Evolutionary conservation across 2,888 invertebrate species (phyloP).

Genomic region (Mechanitis messenoides): DNA sequence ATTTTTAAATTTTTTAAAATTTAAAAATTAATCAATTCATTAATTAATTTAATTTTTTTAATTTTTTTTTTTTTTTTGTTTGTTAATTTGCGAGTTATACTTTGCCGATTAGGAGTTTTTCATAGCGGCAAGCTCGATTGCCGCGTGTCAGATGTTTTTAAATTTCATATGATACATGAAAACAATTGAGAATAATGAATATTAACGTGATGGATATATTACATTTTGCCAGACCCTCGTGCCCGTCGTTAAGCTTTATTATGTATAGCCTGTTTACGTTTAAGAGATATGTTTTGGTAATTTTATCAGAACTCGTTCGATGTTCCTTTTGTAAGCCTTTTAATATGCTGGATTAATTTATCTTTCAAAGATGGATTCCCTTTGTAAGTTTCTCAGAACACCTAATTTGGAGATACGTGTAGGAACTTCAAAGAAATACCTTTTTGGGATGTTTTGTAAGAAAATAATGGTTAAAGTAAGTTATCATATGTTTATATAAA

Average conservation of each 20-base stretch:
- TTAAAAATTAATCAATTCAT: too few species aligned
- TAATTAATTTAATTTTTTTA: too few species aligned
- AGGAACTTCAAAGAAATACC: constrained; percentile 21
- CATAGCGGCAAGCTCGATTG: too few species aligned
- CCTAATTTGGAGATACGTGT: constrained; percentile 16
- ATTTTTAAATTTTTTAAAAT: too few species aligned
- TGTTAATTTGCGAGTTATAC: too few species aligned
- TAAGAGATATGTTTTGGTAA: constrained; percentile 38
- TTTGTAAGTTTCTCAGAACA: constrained; percentile 42
- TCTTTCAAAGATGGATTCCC: constrained; percentile 40
- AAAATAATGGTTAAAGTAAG: constrained; percentile 1
- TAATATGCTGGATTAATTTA: constrained; percentile 50
- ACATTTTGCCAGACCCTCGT: not conserved
- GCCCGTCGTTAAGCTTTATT: constrained; percentile 17
- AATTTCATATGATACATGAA: not conserved
- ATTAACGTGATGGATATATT: not conserved
- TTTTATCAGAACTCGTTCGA: constrained; percentile 36
- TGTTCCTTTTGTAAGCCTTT: constrained; percentile 41
- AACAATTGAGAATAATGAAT: not conserved
- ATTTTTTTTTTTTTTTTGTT: too few species aligned
- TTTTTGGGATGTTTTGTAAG: constrained; percentile 2
- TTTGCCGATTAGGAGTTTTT: too few species aligned
- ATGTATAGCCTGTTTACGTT: constrained; percentile 26
- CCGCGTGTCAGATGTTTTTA: too few species aligned
- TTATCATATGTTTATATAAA: constrained; percentile 4